Base-by-base conservation (phyloP, 2,113 vertebrate species). In the Brevimyrus niger region DNA sequence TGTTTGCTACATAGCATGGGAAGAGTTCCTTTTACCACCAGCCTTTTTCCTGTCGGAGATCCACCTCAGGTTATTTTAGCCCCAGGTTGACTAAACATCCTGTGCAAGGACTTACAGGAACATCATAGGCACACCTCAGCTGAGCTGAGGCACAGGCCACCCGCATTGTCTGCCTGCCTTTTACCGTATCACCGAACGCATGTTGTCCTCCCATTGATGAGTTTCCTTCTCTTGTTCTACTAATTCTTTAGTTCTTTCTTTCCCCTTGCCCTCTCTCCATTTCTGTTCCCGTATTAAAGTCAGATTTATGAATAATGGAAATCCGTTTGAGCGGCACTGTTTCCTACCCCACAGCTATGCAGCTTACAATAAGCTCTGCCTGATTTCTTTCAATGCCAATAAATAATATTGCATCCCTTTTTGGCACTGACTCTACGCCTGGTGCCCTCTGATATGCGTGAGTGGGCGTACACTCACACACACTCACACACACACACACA, bases 321-420 rank as follows among this genome's bases (percentile, higher is more conserved):
- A 65, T 38, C 42, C 15, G 31, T 21, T 46, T 76, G 6, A 88
- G 44, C n/a, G 23, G 35, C 55, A 15, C 13, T 47, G 58, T 47
- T 35, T 48, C 9, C 9, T 38, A 50, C 42, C 87, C 61, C 46
- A 89, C 69, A 89, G 47, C 46, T 38, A 42, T 50, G 3, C 23
- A 89, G 46, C 46, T 31, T 47, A 82, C 89, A 91, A 89, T 92
- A 92, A 93, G 91, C 89, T 47, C 89, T 86, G 90, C 89, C 89
- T 84, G 51, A 88, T 91, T 86, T 91, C 89, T 90, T 91, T 90
- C 87, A 90, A 55, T 53, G 87, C 83, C 87, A 88, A 90, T 86
- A 87, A 91, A 91, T 91, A n/a, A 42, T 88, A 88, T 89, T 91
- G 69, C 84, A 87, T 44, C 89, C 86, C 84, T 65, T 80, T 76